Base-by-base conservation (phyloP, 2,888 invertebrate species). In the Didymodactylos carnosus region DNA sequence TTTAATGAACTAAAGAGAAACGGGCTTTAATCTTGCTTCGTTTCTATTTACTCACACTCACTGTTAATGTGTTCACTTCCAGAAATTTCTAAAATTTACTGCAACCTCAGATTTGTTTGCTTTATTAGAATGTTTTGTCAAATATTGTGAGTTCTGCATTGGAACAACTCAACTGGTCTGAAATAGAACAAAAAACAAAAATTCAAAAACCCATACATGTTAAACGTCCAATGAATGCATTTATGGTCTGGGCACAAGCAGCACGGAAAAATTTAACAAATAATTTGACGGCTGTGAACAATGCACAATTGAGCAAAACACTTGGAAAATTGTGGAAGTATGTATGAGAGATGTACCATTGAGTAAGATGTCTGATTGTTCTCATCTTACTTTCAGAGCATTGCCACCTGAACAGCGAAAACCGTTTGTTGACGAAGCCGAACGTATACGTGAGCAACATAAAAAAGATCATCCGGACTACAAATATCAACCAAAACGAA, bases 191-290 rank as follows among this genome's bases (percentile, higher is more conserved):
- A 35, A 62, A 62, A 35, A 29, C 29, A 35, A 62, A 62, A n/a
- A 29, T 35, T 35, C 3, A 19, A 10, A 62, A 62, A 62, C 62
- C 62, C n/a, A 5, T 62, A n/a, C 94, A 94, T 84, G 92, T 95
- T 76, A 94, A 94, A 84, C 86, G 94, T 70, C 94, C 94, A 0
- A 95, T 95, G 94, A 95, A 95, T 83, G 94, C 94, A 0, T 95
- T 95, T 83, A 95, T 95, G 94, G 94, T 95, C 72, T 95, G 94
- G 90, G 94, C 94, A 0, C 94, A 94, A 82, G 94, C 94, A 14
- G 94, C 94, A 76, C 87, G 94, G 76, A 86, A 91, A 78, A 89
- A 90, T 79, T 87, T 94, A 78, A 92, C 94, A 16, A 91, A 92
- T 82, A 92, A 93, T 82, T 89, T 93, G 83, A 94, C 94, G 0